Evolutionary conservation across 2,888 invertebrate species (phyloP), one percentile per base, ranked within the genome.

Genomic region (Cinara cedri): DNA sequence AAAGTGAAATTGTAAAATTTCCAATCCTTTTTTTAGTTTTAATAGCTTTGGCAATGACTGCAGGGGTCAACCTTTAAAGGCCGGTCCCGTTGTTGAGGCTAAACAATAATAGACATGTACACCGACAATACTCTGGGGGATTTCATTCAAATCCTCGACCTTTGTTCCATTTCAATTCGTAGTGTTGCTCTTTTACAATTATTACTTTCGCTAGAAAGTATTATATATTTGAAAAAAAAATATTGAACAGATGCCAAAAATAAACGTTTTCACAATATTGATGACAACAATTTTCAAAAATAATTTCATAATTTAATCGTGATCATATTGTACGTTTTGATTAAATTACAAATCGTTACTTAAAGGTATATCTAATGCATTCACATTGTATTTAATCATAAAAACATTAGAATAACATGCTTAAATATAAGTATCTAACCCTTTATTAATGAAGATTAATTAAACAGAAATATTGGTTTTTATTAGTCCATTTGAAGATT

Each of bases 41-140:
- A 34, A 78, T 70, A 68, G 70, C 60, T 70, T 62, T 78, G 78
- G 78, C 78, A 78, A 78, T 70, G 60, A 78, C 78, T 78, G 70
- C 16, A 14, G 60, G 42, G 78, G 70, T 70, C 78, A 78, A 78
- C 78, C 78, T 78, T 78, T 78, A 78, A 78, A 78, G 57, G 78
- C 78, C 78, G 70, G 49, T 46, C 26, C n/a, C 42, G 78, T 70
- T 62, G 55, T 34, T 42, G 68, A 34, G 42, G n/a, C 78, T 51
- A 60, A 70, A 78, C 78, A 78, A 78, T 78, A 78, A 78, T 78
- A 78, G 78, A 78, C 57, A 54, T 78, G 78, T 70, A 21, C 49
- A 51, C 78, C 51, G 60, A 70, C 68, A 78, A 66, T 78, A 78
- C 70, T 70, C 60, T 42, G 21, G 70, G 78, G 78, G 49, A 70